These are phyloP conservation scores for Hestina assimilis DNA, from an alignment of 1,140 invertebrate species.

Conservation along the genomic window DNA sequence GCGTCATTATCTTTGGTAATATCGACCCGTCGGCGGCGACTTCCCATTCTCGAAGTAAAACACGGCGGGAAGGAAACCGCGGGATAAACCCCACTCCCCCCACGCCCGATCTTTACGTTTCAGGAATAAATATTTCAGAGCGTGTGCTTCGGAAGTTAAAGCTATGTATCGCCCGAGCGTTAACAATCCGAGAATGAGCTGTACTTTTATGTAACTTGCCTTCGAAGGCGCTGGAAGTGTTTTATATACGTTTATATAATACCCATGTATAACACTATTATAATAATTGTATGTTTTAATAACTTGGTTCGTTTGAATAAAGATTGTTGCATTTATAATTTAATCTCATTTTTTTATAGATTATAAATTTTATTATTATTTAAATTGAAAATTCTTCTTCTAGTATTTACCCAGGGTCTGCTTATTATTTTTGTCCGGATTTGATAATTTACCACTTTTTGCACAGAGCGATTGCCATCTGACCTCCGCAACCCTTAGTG, in stretches of 20 bases:
- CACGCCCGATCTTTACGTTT: conserved; percentile 70
- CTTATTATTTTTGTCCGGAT: no score
- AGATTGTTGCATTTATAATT: no score
- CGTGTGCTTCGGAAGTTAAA: conserved; percentile 77
- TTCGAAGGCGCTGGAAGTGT: not conserved
- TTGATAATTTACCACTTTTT: no score
- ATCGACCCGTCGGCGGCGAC: conserved; percentile 75
- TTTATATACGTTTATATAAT: not conserved
- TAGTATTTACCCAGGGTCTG: no score
- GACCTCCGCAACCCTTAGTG: no score
- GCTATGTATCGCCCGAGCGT: conserved; percentile 72
- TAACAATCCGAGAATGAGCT: conserved; percentile 72
- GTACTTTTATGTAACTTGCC: conserved; percentile 61
- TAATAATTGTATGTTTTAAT: no score
- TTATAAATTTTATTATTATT: no score
- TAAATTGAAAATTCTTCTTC: no score
- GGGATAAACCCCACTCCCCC: conserved; percentile 64
- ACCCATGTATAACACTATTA: no score
- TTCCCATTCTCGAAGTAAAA: conserved; percentile 78
- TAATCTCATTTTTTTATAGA: no score
- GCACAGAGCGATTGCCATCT: no score
- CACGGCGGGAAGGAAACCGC: conserved; percentile 75
- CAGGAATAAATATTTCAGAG: conserved; percentile 79
- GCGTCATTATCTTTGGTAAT: conserved; percentile 63
- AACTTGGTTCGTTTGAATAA: no score